Conservation (phyloP, 2,113 vertebrate genomes). For the Gymnogyps californianus region DNA sequence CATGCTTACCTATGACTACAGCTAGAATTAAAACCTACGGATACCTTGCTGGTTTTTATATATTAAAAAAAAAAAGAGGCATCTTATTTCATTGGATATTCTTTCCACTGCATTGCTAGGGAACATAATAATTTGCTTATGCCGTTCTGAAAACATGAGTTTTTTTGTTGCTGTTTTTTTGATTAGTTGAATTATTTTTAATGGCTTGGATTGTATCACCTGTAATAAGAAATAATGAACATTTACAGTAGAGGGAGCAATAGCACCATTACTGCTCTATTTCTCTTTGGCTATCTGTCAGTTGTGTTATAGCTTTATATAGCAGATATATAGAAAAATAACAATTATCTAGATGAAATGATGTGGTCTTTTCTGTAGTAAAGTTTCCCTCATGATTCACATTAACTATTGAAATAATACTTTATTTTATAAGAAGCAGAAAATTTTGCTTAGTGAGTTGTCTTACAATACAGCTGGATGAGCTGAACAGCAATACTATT, state of each 20-base stretch:
- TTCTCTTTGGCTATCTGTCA: neutral
- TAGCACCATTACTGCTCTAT: conserved; percentile 41
- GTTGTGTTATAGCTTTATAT: neutral
- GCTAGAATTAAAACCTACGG: neutral
- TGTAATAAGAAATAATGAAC: neutral
- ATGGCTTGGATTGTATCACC: neutral
- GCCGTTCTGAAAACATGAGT: neutral
- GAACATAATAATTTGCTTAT: neutral
- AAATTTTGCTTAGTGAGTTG: neutral
- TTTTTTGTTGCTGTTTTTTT: neutral
- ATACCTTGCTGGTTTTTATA: neutral
- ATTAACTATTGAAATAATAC: neutral
- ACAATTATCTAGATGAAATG: neutral
- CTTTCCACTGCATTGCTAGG: neutral
- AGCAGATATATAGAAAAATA: conserved; percentile 13
- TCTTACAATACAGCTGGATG: neutral
- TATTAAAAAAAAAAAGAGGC: neutral
- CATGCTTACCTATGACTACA: neutral
- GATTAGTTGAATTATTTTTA: neutral
- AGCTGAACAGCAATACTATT: neutral
- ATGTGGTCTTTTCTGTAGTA: conserved; percentile 9
- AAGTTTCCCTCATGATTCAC: neutral
- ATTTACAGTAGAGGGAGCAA: conserved; percentile 79
- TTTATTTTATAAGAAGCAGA: conserved; percentile 11
- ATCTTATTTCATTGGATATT: neutral